Conservation (phyloP, 2,888 invertebrate species). For the Micropterix aruncella region DNA sequence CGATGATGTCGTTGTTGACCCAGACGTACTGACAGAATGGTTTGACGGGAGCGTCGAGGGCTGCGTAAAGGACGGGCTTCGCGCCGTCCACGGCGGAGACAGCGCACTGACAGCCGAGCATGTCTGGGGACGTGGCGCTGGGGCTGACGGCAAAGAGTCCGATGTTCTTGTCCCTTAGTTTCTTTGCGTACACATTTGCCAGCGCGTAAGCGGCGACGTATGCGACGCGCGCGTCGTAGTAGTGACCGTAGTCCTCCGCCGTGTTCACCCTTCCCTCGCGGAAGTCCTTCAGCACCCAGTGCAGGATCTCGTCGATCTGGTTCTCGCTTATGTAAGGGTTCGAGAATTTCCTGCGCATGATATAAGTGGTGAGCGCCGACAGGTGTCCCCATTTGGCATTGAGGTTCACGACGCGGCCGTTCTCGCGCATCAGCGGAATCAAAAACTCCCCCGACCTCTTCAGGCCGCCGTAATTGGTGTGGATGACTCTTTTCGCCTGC, state of each 20-base stretch:
- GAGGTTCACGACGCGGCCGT: constrained; percentile 58
- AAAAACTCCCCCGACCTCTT: constrained; percentile 45
- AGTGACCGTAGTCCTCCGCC: constrained; percentile 33
- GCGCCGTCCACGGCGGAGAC: constrained; percentile 41
- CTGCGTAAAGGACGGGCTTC: constrained; percentile 37
- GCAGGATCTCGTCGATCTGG: constrained; percentile 38
- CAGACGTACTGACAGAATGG: constrained; percentile 55
- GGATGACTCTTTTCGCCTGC: constrained; percentile 43
- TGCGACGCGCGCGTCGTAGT: constrained; percentile 43
- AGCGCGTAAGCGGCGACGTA: constrained; percentile 60
- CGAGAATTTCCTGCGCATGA: constrained; percentile 22
- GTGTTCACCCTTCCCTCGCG: constrained; percentile 20
- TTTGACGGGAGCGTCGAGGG: constrained; percentile 30
- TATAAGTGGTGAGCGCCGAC: constrained; percentile 34
- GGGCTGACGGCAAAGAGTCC: constrained; percentile 51
- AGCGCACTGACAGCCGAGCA: constrained; percentile 49
- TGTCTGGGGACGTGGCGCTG: constrained; percentile 64
- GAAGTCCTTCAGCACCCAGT: constrained; percentile 41
- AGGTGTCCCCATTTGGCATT: constrained; percentile 55
- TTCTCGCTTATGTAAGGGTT: constrained; percentile 19
- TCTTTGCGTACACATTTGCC: constrained; percentile 48
- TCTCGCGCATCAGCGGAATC: constrained; percentile 50
- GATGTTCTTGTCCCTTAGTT: constrained; percentile 41
- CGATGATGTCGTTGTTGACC: constrained; percentile 36
- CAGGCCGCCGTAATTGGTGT: constrained; percentile 53